A percentile compares a stretch with the other conserved stretches of the same genome.
These are phyloP conservation scores for Catharus bicknelli DNA, from an alignment of 2,113 vertebrate species.

Conservation along the genomic window DNA sequence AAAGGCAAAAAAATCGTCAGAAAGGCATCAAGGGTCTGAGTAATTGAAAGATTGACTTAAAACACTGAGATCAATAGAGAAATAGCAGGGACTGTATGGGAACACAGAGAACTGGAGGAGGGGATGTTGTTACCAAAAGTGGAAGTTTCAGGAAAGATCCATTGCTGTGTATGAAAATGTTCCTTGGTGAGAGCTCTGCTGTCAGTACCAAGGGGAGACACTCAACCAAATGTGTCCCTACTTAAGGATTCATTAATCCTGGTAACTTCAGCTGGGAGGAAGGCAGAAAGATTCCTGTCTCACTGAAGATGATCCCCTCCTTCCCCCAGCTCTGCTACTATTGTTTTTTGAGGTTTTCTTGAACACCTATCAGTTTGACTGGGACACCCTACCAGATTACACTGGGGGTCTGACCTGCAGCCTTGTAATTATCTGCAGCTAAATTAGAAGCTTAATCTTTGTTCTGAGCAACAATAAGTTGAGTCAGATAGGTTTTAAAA, in stretches of 20 bases:
- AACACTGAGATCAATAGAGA: conserved; percentile 31
- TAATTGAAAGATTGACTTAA: conserved; percentile 63
- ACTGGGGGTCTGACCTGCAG: conserved; percentile 53
- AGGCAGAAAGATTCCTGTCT: not conserved
- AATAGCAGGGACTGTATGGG: conserved; percentile 15
- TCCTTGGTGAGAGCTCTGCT: not conserved
- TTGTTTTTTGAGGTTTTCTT: not conserved
- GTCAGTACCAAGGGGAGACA: not conserved
- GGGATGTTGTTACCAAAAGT: not conserved
- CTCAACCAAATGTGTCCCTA: not conserved
- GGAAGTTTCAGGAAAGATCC: not conserved
- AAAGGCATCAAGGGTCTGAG: conserved; percentile 31
- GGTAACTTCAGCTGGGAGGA: not conserved
- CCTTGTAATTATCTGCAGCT: conserved; percentile 64
- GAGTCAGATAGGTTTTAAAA: conserved; percentile 69
- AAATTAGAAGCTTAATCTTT: conserved; percentile 72
- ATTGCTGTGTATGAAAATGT: not conserved
- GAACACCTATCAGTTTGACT: not conserved
- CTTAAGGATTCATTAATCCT: not conserved
- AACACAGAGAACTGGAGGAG: not conserved
- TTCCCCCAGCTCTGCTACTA: not conserved
- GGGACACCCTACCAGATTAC: conserved; percentile 23
- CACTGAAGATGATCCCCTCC: not conserved
- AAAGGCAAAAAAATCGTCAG: conserved; percentile 2
- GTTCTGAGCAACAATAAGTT: conserved; percentile 61